These are phyloP conservation scores for Epizoanthus fatuus DNA, from an alignment of 92 coral and sea anemone genomes.

Conservation along the genomic window DNA sequence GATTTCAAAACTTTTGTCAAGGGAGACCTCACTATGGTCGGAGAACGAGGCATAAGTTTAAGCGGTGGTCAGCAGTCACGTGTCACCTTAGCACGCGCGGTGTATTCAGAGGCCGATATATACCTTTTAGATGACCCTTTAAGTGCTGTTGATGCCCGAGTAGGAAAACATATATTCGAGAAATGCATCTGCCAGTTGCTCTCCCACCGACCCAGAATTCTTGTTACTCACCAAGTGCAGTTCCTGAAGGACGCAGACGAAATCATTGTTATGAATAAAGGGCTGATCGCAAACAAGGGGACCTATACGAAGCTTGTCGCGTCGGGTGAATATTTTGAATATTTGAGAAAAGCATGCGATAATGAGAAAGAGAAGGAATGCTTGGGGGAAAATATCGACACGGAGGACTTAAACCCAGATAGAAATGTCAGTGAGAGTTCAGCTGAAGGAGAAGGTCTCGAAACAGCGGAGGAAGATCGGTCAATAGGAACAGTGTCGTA, in stretches of 20 bases:
- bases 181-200: conserved; percentile 33
- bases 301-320: conserved; percentile 8
- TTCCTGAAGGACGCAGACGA: conserved; percentile 50
- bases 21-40: conserved; percentile 14
- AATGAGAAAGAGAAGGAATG: not conserved
- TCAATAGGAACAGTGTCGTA: conserved; percentile 18
- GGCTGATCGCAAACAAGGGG: conserved; percentile 14
- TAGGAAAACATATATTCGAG: conserved; percentile 22
- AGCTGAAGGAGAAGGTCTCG: conserved; percentile 6
- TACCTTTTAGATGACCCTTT: conserved; percentile 35
- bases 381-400: not conserved
- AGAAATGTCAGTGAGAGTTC: not conserved
- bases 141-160: conserved; percentile 8
- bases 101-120: conserved; percentile 25
- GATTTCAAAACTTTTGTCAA: conserved; percentile 18
- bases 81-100: conserved; percentile 20
- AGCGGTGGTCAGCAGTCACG: conserved; percentile 37
- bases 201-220: conserved; percentile 37
- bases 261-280: conserved; percentile 50
- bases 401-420: not conserved
- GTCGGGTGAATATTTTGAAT: conserved; percentile 21
- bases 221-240: conserved; percentile 64
- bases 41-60: conserved; percentile 28
- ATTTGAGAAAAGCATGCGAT: not conserved
- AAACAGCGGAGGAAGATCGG: conserved; percentile 2